These are phyloP conservation scores for Anodontia alba DNA, from an alignment of 2,888 invertebrate species.

Conservation along the genomic window DNA sequence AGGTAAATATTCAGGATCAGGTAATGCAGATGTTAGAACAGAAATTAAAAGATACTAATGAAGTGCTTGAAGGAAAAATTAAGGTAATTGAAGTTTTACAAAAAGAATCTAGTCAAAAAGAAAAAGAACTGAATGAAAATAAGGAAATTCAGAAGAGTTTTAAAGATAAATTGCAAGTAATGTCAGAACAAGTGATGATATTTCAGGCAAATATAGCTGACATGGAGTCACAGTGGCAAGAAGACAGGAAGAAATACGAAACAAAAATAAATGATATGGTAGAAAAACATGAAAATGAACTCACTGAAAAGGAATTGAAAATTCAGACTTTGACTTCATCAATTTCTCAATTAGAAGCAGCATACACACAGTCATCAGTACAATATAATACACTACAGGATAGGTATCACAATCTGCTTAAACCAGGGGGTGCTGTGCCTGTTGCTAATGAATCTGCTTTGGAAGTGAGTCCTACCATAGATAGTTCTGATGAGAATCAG, in stretches of 20 bases:
- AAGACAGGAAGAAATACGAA: constrained; percentile 87
- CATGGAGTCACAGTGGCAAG: constrained; percentile 90
- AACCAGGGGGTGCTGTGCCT: constrained; percentile 47
- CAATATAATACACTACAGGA: constrained; percentile 79
- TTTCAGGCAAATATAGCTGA: constrained; percentile 92
- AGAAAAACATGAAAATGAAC: constrained; percentile 78
- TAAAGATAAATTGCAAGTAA: constrained; percentile 91
- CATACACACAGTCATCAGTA: constrained; percentile 76
- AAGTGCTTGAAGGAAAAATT: constrained; percentile 80
- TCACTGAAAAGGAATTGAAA: constrained; percentile 85
- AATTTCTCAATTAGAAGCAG: constrained; percentile 74
- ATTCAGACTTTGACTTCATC: constrained; percentile 81
- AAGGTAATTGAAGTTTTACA: constrained; percentile 81
- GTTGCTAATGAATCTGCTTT: constrained; percentile 18
- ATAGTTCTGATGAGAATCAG: constrained; percentile 87
- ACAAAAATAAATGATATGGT: constrained; percentile 85
- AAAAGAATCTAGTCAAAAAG: constrained; percentile 75
- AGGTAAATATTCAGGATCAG: constrained; percentile 78
- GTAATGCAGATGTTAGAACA: constrained; percentile 81
- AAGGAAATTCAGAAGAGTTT: constrained; percentile 88
- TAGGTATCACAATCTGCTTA: constrained; percentile 78
- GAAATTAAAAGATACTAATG: constrained; percentile 80
- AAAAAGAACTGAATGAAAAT: constrained; percentile 74
- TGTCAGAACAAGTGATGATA: constrained; percentile 91
- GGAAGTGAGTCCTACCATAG: constrained; percentile 4